Evolutionary conservation across 2,888 invertebrate species (phyloP).

Genomic region (Dioctria rufipes): DNA sequence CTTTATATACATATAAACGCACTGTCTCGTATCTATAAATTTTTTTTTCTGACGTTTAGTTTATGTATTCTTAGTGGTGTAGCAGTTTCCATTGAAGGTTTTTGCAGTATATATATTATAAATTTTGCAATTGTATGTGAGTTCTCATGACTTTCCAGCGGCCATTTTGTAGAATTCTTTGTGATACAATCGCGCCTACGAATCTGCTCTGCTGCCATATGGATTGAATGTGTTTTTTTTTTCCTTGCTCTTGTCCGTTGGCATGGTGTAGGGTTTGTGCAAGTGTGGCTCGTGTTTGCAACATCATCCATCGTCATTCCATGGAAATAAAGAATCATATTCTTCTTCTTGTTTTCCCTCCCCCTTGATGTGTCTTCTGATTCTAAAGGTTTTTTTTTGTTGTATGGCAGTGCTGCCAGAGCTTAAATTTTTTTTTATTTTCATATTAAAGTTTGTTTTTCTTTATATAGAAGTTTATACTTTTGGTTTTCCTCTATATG

Average conservation of each 20-base stretch:
- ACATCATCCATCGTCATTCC: slow-evolving; percentile 29
- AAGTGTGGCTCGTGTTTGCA: slow-evolving; percentile 1
- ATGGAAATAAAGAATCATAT: neutral
- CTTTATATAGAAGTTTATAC: no score
- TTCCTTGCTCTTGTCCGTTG: neutral
- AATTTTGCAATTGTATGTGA: neutral
- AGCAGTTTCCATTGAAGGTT: neutral
- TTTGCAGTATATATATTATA: neutral
- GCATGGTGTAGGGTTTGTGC: neutral
- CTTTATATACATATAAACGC: neutral
- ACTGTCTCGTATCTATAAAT: neutral
- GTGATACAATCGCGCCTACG: neutral
- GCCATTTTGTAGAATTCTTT: slow-evolving; percentile 33
- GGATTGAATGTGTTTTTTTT: slow-evolving; percentile 18
- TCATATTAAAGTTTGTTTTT: no score
- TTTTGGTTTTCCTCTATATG: no score
- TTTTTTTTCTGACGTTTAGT: neutral
- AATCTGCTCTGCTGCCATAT: neutral
- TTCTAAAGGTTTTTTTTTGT: neutral
- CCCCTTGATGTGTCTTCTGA: slow-evolving; percentile 2
- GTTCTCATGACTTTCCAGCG: slow-evolving; percentile 18
- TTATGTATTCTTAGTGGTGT: neutral
- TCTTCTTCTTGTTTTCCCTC: neutral
- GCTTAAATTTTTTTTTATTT: no score
- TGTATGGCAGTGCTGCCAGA: neutral